phyloP scores from a whole-genome alignment of 2,113 vertebrate species.

The Syrmaticus mikado region DNA sequence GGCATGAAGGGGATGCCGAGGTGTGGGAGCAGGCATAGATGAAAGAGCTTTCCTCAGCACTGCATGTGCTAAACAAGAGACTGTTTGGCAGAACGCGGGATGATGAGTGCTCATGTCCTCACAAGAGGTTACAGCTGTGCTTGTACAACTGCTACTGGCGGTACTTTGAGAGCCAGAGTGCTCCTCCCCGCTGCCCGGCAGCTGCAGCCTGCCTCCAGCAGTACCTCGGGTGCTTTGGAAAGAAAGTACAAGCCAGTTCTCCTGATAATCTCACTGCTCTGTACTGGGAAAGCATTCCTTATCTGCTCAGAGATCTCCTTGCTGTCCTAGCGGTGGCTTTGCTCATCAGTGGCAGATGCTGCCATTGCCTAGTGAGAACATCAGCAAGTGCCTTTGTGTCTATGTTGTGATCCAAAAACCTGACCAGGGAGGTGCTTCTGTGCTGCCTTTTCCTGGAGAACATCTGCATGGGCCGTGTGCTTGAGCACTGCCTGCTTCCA shows the following conservation, averaged over 20 bases:
- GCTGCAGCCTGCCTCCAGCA: neutral
- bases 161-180: neutral
- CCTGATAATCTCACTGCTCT: neutral
- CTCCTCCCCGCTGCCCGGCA: neutral
- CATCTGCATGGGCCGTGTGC: neutral
- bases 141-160: conserved; percentile 11
- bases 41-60: neutral
- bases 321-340: neutral
- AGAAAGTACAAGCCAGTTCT: neutral
- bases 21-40: neutral
- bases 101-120: neutral
- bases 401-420: rapidly evolving
- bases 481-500: neutral
- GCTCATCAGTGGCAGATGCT: neutral
- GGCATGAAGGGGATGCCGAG: neutral
- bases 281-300: neutral
- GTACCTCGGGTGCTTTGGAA: neutral
- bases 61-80: neutral
- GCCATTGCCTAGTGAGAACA: rapidly evolving
- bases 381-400: neutral
- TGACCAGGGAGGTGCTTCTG: neutral
- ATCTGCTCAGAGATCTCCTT: neutral
- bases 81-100: neutral
- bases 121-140: neutral
- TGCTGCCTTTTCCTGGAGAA: neutral